phyloP scores from a whole-genome alignment of 2,888 invertebrate species.

The Watsonalla binaria region DNA sequence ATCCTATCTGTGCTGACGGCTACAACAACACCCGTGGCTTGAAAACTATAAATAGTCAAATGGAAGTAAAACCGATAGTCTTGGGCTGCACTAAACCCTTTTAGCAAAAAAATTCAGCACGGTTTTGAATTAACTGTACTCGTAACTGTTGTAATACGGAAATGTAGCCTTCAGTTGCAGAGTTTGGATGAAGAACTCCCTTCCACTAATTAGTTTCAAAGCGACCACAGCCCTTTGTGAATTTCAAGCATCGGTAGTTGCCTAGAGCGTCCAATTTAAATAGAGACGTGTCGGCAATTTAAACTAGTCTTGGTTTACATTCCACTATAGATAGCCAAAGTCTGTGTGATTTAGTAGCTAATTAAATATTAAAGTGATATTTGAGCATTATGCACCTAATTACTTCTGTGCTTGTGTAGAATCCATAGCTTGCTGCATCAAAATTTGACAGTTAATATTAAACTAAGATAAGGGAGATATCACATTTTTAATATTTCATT shows the following conservation, averaged over 20 bases:
- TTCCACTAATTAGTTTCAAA: constrained; percentile 73
- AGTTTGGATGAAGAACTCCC: constrained; percentile 56
- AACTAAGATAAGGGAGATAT: constrained; percentile 35
- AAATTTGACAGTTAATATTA: constrained; percentile 44
- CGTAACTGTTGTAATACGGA: constrained; percentile 42
- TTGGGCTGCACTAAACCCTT: constrained; percentile 5
- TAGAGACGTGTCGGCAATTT: constrained; percentile 61
- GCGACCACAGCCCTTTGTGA: constrained; percentile 72
- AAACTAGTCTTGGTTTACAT: constrained; percentile 51
- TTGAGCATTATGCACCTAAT: constrained; percentile 48
- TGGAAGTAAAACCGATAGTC: constrained; percentile 4
- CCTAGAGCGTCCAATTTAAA: constrained; percentile 59
- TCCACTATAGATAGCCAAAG: constrained; percentile 55
- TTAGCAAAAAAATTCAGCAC: constrained; percentile 12
- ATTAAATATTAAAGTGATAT: constrained; percentile 46
- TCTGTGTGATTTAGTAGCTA: constrained; percentile 60
- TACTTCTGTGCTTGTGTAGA: constrained; percentile 64
- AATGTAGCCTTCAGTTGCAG: constrained; percentile 63
- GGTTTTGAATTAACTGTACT: constrained; percentile 24
- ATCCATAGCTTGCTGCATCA: constrained; percentile 78
- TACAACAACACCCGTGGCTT: constrained; percentile 41
- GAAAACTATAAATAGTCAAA: constrained; percentile 9
- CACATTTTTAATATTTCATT: constrained; percentile 17
- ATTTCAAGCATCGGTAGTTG: constrained; percentile 68
- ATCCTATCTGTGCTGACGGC: constrained; percentile 41